Evolutionary conservation across 2,888 invertebrate species (phyloP), one percentile per base, ranked within the genome.

Genomic region (Oscheius sp.): DNA sequence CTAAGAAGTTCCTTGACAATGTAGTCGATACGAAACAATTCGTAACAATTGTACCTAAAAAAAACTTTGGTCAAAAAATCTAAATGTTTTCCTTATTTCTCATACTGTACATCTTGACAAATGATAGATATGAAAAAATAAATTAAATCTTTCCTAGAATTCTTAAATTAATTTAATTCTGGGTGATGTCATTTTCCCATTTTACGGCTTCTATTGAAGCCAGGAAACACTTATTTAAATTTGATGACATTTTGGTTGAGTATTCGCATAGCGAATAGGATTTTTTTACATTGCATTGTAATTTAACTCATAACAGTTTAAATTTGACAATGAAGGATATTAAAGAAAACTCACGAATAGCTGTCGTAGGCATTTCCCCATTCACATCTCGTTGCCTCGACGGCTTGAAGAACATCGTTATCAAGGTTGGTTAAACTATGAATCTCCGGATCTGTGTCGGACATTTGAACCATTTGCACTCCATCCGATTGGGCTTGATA

Each of bases 361-460:
- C 50, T 36, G 8, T 50, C 36, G 24, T n/a, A 61, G 28, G 22
- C 22, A 2, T 26, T 28, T 33, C 51, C 47, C 63, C 63, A 64
- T 2, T 49, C 28, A 1, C 28, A 33, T 8, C 51, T 64, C 8
- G 41, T n/a, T 9, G 22, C 36, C 20, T 64, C 63, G 14, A 64
- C 49, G 22, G 49, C 63, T 28, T 33, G n/a, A 3, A 64, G 49
- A 20, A 64, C 38, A 5, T 64, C 63, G 2, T 41, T 9, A 28
- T 64, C 63, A 6, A 33, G 20, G 49, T 32, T 47, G n/a, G 63
- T 64, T 41, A 64, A 26, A 3, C 28, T 41, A 30, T 51, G 51
- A 17, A 64, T 64, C 28, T 49, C 51, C 20, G 65, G 56, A 28
- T 65, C 65, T n/a, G 49, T 50, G 20, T 63, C 50, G 33, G 47